Evolutionary conservation across 2,888 invertebrate genomes (phyloP), one percentile per base, ranked within the genome.

Genomic region (Dryocosmus kuriphilus): DNA sequence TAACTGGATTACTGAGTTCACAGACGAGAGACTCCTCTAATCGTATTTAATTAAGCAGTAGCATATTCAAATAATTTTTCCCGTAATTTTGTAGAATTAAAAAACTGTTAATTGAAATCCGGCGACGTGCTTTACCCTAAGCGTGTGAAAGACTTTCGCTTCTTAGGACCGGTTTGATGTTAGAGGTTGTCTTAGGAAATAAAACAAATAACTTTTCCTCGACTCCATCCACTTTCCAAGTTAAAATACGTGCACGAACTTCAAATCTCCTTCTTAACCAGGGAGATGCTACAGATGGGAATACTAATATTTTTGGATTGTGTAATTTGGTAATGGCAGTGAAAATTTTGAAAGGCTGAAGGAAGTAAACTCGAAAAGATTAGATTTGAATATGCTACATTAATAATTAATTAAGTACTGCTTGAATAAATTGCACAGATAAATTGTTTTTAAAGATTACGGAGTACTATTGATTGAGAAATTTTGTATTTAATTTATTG

Each of bases 1-100:
- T 79, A 84, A 84, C 80, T 85, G 83, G 84, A 85, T 86, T 84
- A 78, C 81, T 81, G 76, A 75, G 83, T 88, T 87, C 81, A 86
- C 86, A 87, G 86, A 80, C 82, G 84, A 88, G 79, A 74, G 81
- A 85, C 62, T 84, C 83, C 32, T 27, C 71, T 87, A 87, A 89
- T 86, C 32, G 75, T 35, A 65, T 61, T n/a, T 78, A 81, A 83
- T 83, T 84, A 79, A 74, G 78, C 46, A 41, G 41, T 46, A 71
- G 32, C 41, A 51, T 41, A 71, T 55, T 77, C 27, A 62, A 76
- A 77, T 75, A 55, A 62, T 63, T n/a, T 65, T 24, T 74, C 67
- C 60, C 32, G 35, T 27, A 60, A 27, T 11, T 16, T 60, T 16
- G 16, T 27, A 27, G 27, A 24, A 27, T 60, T 24, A 14, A 27